phyloP scores from a whole-genome alignment of 2,797 vertebrate species.

The Phyllotis vaccarum region DNA sequence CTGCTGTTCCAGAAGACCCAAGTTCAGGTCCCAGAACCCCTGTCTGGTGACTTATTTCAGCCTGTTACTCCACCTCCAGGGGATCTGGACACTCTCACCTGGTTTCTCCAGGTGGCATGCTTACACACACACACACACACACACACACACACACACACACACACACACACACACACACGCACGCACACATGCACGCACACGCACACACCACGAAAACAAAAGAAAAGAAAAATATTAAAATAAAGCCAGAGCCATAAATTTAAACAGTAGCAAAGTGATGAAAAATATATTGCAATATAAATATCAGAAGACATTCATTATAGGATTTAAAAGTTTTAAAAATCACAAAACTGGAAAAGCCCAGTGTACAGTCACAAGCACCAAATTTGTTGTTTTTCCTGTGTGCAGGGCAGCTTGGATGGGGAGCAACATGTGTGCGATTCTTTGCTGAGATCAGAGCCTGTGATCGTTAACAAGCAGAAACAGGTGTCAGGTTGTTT shows the following conservation, averaged over 20 bases:
- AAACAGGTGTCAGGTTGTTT: neutral
- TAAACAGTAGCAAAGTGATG: neutral
- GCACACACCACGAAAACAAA: neutral
- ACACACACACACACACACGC: too few relatives aligned
- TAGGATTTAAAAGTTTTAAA: neutral
- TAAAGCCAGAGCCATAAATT: neutral
- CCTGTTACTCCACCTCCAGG: neutral
- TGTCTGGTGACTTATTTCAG: too few relatives aligned
- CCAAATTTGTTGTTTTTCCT: neutral
- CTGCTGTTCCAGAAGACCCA: neutral
- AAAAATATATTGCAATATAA: neutral
- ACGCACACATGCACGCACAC: too few relatives aligned
- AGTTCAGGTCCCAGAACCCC: neutral
- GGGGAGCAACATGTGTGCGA: neutral
- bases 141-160: too few relatives aligned
- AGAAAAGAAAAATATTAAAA: neutral
- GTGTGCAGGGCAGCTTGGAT: neutral
- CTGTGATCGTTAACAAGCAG: neutral
- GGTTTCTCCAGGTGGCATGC: too few relatives aligned
- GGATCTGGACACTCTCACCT: neutral
- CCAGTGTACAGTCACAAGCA: too few relatives aligned
- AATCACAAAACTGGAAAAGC: neutral
- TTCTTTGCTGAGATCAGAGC: neutral
- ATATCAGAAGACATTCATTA: neutral
- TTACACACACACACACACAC: too few relatives aligned